phyloP scores from a whole-genome alignment of 2,797 vertebrate genomes.

The Darevskia nairensis region DNA sequence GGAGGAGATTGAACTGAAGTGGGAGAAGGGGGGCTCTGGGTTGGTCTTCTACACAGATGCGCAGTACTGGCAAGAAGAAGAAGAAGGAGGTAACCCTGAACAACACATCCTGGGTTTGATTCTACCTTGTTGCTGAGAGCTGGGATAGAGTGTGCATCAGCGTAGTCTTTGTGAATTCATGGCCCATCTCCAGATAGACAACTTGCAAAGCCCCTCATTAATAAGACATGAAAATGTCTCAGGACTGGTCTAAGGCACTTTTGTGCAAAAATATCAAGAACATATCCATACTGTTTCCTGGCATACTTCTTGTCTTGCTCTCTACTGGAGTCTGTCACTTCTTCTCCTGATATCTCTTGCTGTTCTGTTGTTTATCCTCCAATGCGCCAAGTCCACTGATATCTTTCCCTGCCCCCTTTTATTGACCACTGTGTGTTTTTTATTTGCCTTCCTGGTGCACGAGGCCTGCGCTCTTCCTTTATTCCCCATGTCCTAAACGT shows the following conservation, averaged over 20 bases:
- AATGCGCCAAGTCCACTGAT: not conserved
- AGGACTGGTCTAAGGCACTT: not conserved
- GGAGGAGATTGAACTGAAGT: constrained; percentile 96
- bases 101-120: not conserved
- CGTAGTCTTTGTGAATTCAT: not conserved
- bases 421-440: not conserved
- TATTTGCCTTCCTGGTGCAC: not conserved
- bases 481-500: too few relatives aligned
- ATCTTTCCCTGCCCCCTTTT: not conserved
- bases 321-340: not conserved
- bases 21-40: constrained; percentile 97
- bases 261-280: not conserved
- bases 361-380: not conserved
- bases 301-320: not conserved
- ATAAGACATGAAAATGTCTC: not conserved
- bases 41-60: constrained; percentile 98
- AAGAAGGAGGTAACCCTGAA: constrained; percentile 85
- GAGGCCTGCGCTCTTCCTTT: not conserved
- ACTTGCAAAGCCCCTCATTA: not conserved
- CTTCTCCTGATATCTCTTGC: not conserved
- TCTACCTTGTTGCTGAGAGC: not conserved
- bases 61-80: constrained; percentile 93
- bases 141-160: not conserved
- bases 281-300: not conserved
- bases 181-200: not conserved